Percentiles rank a stretch among this genome's conserved stretches.
These are phyloP conservation scores for Onychomys leucogaster DNA, from an alignment of 2,797 vertebrate species.

Conservation along the genomic window DNA sequence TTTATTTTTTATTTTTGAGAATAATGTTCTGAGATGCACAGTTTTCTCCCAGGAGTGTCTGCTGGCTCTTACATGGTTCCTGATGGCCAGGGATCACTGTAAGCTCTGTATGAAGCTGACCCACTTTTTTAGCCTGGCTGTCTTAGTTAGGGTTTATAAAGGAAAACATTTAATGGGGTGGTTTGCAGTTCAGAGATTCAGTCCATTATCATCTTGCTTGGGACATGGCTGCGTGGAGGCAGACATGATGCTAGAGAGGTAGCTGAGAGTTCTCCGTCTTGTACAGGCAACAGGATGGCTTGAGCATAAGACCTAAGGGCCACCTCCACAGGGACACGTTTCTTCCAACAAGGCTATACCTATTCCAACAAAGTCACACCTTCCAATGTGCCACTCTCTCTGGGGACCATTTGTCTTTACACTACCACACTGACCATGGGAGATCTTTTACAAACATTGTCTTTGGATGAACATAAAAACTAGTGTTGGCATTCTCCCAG, in stretches of 20 bases:
- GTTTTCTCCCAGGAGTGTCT: neutral
- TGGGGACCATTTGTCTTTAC: neutral
- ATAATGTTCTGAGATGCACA: neutral
- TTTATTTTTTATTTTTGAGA: conserved; percentile 9
- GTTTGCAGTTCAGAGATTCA: neutral
- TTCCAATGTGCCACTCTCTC: neutral
- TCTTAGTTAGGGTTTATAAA: neutral
- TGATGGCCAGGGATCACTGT: neutral
- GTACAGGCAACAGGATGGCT: neutral
- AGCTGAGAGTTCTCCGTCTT: neutral
- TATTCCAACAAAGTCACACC: neutral
- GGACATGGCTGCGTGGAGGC: neutral
- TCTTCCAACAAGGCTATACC: neutral
- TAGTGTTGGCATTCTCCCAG: neutral
- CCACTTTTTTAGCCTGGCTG: neutral
- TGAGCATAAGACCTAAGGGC: neutral
- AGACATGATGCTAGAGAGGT: neutral
- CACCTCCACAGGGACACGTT: neutral
- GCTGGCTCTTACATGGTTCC: neutral
- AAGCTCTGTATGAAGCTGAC: neutral
- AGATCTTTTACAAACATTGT: neutral
- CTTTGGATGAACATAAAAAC: neutral
- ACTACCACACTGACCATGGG: neutral
- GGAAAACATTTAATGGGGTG: neutral
- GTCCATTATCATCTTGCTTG: neutral